Evolutionary conservation across 2,113 vertebrate species (phyloP).

Genomic region (Embiotoca jacksoni): DNA sequence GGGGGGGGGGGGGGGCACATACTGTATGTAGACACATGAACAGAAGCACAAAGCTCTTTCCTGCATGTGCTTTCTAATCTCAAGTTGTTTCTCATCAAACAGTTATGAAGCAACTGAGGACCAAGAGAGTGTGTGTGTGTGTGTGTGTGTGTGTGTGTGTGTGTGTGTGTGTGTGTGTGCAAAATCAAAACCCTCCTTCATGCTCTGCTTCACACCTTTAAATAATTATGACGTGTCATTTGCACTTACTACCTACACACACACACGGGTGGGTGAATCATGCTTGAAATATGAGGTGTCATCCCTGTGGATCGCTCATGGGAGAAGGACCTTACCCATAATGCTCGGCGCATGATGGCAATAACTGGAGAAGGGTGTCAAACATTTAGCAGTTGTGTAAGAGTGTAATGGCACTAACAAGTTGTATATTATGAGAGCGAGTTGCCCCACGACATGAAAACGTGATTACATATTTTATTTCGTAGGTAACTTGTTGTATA

Average conservation of each 20-base stretch:
- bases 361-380: conserved; percentile 18
- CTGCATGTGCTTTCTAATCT: too few species aligned
- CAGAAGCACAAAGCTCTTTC: too few species aligned
- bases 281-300: conserved; percentile 45
- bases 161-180: too few species aligned
- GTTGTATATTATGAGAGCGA: too few species aligned
- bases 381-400: conserved; percentile 27
- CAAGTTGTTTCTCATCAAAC: too few species aligned
- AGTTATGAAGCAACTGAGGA: too few species aligned
- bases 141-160: too few species aligned
- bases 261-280: conserved; percentile 45
- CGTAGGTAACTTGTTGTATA: too few species aligned
- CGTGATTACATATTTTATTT: too few species aligned
- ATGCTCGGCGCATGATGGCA: conserved; percentile 7
- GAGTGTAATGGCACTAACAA: not conserved
- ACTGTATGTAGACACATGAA: too few species aligned
- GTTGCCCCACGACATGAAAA: too few species aligned
- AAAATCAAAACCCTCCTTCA: not conserved
- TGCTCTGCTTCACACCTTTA: conserved; percentile 29
- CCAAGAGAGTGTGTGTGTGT: too few species aligned
- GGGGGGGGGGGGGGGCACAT: not conserved
- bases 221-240: conserved; percentile 34
- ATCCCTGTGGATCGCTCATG: conserved; percentile 3
- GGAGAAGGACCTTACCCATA: conserved; percentile 39
- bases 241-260: conserved; percentile 6